A percentile compares a stretch with the other conserved stretches of the same genome.
phyloP scores from a whole-genome alignment of 2,113 vertebrate species.

The Xiphias gladius region DNA sequence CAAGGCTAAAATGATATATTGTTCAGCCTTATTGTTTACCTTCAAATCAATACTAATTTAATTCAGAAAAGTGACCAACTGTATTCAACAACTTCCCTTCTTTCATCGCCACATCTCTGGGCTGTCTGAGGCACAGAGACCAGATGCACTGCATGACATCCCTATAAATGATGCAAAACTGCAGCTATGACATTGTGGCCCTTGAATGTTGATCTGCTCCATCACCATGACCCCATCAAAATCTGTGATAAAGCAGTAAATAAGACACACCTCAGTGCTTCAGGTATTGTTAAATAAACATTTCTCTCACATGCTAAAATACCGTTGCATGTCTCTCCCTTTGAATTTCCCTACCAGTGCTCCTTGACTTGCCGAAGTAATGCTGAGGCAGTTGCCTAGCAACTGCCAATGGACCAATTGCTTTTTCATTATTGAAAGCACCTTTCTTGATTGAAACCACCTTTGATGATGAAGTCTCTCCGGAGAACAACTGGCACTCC shows the following conservation, averaged over 20 bases:
- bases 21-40: background rate
- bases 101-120: background rate
- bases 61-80: background rate
- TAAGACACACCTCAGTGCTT: background rate
- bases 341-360: slow-evolving; percentile 41
- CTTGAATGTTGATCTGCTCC: slow-evolving; percentile 2
- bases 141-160: background rate
- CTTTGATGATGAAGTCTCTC: slow-evolving; percentile 58
- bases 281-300: slow-evolving; percentile 12
- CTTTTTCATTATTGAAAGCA: slow-evolving; percentile 68
- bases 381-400: slow-evolving; percentile 83
- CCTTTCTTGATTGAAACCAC: slow-evolving; percentile 66
- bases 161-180: slow-evolving; percentile 23
- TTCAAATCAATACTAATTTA: background rate
- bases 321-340: slow-evolving; percentile 42
- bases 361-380: slow-evolving; percentile 69
- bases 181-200: background rate
- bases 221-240: background rate
- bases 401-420: slow-evolving; percentile 75
- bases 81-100: background rate
- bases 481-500: slow-evolving; percentile 14
- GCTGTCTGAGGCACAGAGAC: background rate
- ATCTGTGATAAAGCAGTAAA: slow-evolving; percentile 6
- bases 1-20: background rate
- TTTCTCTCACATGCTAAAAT: slow-evolving; percentile 52